A percentile compares a stretch with the other conserved stretches of the same genome.
Conservation (phyloP, 2,888 invertebrate genomes). For the Ectemnius continuus region DNA sequence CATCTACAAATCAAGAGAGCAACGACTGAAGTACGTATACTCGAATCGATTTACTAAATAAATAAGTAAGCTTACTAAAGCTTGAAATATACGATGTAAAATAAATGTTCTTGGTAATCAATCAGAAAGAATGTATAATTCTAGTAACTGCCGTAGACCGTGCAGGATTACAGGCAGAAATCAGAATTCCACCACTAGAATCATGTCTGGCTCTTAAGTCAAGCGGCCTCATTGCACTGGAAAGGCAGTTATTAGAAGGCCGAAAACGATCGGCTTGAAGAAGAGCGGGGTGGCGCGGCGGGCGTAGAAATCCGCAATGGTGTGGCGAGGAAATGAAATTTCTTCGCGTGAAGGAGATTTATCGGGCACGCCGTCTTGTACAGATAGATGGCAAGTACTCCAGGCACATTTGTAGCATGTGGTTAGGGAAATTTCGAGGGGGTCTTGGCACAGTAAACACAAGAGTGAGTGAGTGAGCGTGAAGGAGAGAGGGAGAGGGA, state of each 20-base stretch:
- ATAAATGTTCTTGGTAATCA: too few species aligned
- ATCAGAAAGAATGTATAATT: too few species aligned
- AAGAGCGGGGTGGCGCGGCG: conserved; percentile 9
- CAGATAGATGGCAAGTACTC: conserved; percentile 29
- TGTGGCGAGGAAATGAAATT: conserved; percentile 45
- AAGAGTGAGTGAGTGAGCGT: neutral
- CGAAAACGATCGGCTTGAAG: conserved; percentile 8
- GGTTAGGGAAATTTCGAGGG: conserved; percentile 36
- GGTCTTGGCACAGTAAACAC: conserved; percentile 15
- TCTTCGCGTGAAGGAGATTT: conserved; percentile 47
- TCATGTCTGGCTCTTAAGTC: neutral
- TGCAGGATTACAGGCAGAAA: too few species aligned
- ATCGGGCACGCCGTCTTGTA: conserved; percentile 36
- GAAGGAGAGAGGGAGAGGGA: too few species aligned
- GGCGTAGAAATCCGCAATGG: conserved; percentile 8
- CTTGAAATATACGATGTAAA: too few species aligned
- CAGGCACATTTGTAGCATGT: conserved; percentile 25
- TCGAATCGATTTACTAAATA: too few species aligned
- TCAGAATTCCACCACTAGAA: too few species aligned
- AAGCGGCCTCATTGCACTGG: neutral
- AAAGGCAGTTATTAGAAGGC: conserved; percentile 1
- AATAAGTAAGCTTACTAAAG: too few species aligned
- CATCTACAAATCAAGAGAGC: conserved; percentile 56
- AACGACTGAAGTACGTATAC: too few species aligned
- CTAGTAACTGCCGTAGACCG: too few species aligned